These are phyloP conservation scores for Gonioctena quinquepunctata DNA, from an alignment of 1,140 invertebrate species.

Conservation along the genomic window DNA sequence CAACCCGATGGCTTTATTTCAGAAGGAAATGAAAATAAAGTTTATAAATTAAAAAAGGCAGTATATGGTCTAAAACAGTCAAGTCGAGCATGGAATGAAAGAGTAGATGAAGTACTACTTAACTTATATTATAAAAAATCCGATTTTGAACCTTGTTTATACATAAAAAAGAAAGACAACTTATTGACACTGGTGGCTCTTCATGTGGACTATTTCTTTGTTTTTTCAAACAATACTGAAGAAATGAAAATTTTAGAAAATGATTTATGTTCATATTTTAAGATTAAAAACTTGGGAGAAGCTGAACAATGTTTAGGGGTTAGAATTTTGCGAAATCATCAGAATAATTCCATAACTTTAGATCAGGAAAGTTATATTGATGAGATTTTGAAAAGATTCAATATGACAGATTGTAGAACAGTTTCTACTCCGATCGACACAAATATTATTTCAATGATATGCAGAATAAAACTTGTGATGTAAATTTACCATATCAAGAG, in stretches of 20 bases:
- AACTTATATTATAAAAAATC: constrained; percentile 42
- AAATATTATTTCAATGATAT: constrained; percentile 15
- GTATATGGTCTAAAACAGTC: constrained; percentile 53
- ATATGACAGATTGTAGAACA: constrained; percentile 11
- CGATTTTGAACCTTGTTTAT: constrained; percentile 50
- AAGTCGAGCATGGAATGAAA: constrained; percentile 43
- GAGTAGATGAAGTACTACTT: constrained; percentile 37
- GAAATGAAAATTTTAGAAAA: constrained; percentile 31
- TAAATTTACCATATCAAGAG: constrained; percentile 45
- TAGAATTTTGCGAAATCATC: constrained; percentile 14
- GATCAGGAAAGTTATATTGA: constrained; percentile 21
- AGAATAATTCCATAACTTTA: constrained; percentile 14
- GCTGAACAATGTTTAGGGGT: constrained; percentile 38
- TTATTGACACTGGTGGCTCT: constrained; percentile 40
- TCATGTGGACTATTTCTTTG: constrained; percentile 53
- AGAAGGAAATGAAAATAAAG: constrained; percentile 28
- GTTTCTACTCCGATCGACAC: constrained; percentile 9
- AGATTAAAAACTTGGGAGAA: constrained; percentile 38
- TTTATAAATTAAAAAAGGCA: constrained; percentile 48
- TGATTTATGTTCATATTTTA: constrained; percentile 31
- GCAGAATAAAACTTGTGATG: constrained; percentile 41
- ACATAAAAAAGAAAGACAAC: constrained; percentile 37
- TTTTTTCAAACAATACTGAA: constrained; percentile 43
- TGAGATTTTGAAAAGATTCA: constrained; percentile 5
- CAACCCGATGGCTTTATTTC: constrained; percentile 30